These are phyloP conservation scores for Drosophila grimshawi DNA, from an alignment of 1,140 invertebrate genomes.

Conservation along the genomic window DNA sequence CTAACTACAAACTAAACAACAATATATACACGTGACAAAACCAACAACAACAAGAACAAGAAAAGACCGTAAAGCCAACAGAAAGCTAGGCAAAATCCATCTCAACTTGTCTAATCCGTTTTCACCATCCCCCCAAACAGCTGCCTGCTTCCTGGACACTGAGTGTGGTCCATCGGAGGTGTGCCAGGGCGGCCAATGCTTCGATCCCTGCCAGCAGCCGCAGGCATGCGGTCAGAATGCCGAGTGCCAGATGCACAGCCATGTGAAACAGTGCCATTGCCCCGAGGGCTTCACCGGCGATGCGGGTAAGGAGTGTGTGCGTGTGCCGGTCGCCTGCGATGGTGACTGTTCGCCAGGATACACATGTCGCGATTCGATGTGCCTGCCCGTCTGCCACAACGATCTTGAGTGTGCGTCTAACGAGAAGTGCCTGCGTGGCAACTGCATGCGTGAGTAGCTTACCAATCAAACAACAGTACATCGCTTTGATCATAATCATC, in stretches of 20 bases:
- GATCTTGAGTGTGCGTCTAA: conserved; percentile 95
- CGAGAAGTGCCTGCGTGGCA: conserved; percentile 93
- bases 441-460: conserved; percentile 90
- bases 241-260: conserved; percentile 90
- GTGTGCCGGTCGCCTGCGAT: conserved; percentile 92
- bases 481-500: conserved; percentile 51
- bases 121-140: conserved; percentile 84
- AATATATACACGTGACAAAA: conserved; percentile 46
- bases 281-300: conserved; percentile 94
- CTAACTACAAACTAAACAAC: conserved; percentile 62
- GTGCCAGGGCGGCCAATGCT: conserved; percentile 93
- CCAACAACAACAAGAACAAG: conserved; percentile 49
- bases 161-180: conserved; percentile 92
- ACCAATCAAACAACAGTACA: conserved; percentile 1
- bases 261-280: conserved; percentile 92
- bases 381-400: conserved; percentile 89
- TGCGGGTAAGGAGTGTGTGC: conserved; percentile 92
- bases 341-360: conserved; percentile 89
- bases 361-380: conserved; percentile 91
- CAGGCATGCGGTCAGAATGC: conserved; percentile 95
- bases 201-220: conserved; percentile 91
- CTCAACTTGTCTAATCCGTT: conserved; percentile 12
- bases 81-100: conserved; percentile 3
- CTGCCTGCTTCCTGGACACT: conserved; percentile 91
- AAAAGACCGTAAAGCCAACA: conserved; percentile 42